These are phyloP conservation scores for Bhutanitis thaidina DNA, from an alignment of 2,888 invertebrate species.

Conservation along the genomic window DNA sequence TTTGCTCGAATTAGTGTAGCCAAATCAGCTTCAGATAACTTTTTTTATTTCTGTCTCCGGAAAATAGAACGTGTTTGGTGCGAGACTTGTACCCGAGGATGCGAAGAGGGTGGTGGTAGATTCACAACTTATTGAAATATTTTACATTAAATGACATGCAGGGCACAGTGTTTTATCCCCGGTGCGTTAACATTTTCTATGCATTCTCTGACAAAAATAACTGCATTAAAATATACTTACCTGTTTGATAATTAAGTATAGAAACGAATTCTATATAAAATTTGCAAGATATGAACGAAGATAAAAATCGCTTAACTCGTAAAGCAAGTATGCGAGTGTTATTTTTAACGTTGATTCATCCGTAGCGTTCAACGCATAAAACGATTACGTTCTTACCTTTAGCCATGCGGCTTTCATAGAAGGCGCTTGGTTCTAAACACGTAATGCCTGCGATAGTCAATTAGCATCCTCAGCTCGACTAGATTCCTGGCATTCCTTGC, in stretches of 20 bases:
- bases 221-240: too few relatives aligned
- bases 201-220: too few relatives aligned
- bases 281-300: conserved; percentile 6
- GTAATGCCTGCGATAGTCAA: conserved; percentile 52
- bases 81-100: too few relatives aligned
- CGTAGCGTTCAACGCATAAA: conserved; percentile 6
- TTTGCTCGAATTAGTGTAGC: too few relatives aligned
- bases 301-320: conserved; percentile 16
- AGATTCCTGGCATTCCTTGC: conserved; percentile 60
- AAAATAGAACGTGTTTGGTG: too few relatives aligned
- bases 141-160: too few relatives aligned
- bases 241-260: background rate
- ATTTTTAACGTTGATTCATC: conserved; percentile 17
- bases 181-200: too few relatives aligned
- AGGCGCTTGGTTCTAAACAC: conserved; percentile 36
- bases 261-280: conserved; percentile 13
- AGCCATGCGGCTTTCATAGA: conserved; percentile 33
- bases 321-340: conserved; percentile 8
- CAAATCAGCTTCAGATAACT: too few relatives aligned
- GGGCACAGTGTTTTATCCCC: too few relatives aligned
- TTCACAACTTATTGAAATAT: too few relatives aligned
- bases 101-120: too few relatives aligned
- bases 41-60: too few relatives aligned
- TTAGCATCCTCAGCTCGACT: conserved; percentile 58
- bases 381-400: conserved; percentile 13